Percentiles rank a stretch among this genome's conserved stretches.
phyloP scores from a whole-genome alignment of 2,113 vertebrate species.

The Gallinago media region DNA sequence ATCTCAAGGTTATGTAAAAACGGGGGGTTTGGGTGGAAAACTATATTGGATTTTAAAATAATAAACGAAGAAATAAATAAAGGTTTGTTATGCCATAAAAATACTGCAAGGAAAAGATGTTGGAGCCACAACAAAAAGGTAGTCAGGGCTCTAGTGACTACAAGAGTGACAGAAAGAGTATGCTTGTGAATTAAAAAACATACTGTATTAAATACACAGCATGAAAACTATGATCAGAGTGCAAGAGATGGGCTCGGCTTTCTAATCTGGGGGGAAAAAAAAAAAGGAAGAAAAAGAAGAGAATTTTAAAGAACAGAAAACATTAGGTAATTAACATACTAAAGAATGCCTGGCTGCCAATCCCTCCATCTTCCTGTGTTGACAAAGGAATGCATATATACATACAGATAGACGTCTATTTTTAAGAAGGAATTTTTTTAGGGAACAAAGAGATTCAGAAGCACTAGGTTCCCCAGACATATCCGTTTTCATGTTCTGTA shows the following conservation, averaged over 20 bases:
- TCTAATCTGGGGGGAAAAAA: background rate
- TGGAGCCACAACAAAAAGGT: background rate
- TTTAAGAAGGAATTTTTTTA: background rate
- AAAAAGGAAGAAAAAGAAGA: background rate
- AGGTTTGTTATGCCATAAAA: constrained; percentile 9
- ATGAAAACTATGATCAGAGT: background rate
- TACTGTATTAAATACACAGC: background rate
- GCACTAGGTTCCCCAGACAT: constrained; percentile 35
- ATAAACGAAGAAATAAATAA: constrained; percentile 60
- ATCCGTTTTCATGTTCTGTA: constrained; percentile 29
- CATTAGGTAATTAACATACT: constrained; percentile 25
- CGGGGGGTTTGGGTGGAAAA: constrained; percentile 35
- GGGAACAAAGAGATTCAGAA: constrained; percentile 32
- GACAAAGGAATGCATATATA: constrained; percentile 47
- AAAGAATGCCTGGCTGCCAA: constrained; percentile 20
- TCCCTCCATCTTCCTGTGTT: constrained; percentile 1
- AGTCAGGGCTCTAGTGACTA: background rate
- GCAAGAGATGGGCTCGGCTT: background rate
- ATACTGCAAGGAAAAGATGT: background rate
- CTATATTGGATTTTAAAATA: constrained; percentile 58
- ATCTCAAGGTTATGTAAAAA: constrained; percentile 69
- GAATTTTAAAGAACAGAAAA: constrained; percentile 35
- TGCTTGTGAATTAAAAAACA: constrained; percentile 26
- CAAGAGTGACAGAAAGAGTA: background rate
- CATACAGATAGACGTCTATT: background rate